Base-by-base conservation (phyloP, 2,113 vertebrate genomes). In the Condylura cristata region DNA sequence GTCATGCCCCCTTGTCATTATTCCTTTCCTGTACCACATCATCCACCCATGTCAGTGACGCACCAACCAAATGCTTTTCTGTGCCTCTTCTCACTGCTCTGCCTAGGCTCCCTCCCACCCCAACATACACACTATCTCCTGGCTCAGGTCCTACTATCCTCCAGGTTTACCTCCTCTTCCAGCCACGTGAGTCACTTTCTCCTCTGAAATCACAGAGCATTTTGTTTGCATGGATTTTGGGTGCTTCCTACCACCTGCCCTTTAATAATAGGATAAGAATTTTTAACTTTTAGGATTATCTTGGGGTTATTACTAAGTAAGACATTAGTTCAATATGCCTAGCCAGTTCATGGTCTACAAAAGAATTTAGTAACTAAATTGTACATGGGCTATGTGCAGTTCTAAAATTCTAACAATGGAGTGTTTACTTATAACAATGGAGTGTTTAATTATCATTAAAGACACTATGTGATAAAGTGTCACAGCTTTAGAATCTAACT, bases 401-500 rank as follows among this genome's bases (percentile, higher is more conserved):
- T 94, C 76, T 87, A 41, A 46, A 89, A 79, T 81, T 70, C 71
- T 44, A 70, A 53, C 51, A 74, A 66, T 48, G 46, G 89, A 16
- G 76, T 46, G 18, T 71, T 71, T n/a, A 51, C 48, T 51, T 58
- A 60, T 88, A n/a, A n/a, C n/a, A n/a, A n/a, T n/a, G n/a, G n/a
- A n/a, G n/a, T n/a, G n/a, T 70, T 71, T 32, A n/a, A n/a, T n/a
- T 56, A 53, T 89, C 75, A 72, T 66, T 78, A 86, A 41, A 85
- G 60, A 66, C 22, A 37, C 34, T 30, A 24, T 72, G 26, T 78
- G 32, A 26, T 53, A 13, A 78, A 66, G 72, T 72, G 78, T 20
- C 39, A 81, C 72, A 92, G 39, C 39, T 85, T 93, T 86, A 80
- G 72, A 72, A 86, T 70, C 85, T 74, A 56, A 95, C 11, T 84